Evolutionary conservation across 2,888 invertebrate species (phyloP), one percentile per base, ranked within the genome.

Genomic region (Sericinus montela): DNA sequence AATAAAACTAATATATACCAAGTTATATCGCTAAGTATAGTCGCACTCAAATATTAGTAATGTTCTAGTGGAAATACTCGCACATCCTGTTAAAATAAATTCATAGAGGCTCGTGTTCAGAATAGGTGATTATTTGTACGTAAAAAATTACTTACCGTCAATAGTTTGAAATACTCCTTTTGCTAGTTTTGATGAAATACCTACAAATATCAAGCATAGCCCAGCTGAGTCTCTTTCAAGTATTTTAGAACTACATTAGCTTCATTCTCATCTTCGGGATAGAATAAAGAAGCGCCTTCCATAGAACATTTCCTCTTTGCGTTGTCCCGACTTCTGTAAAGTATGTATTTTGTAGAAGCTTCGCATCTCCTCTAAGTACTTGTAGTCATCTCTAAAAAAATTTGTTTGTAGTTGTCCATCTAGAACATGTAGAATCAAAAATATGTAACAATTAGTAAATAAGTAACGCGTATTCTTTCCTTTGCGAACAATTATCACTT

Each of bases 301-400:
- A 60, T 28, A 0, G 60, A 63, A 50, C 84, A 85, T n/a, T 53
- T 56, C 3, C 52, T 60, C 52, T 71, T 75, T 0, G 81, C 82
- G 0, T 74, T 70, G 4, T 58, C 35, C 81, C 81, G 57, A 60
- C 48, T 63, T 70, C 3, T 64, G 65, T 13, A 72, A 39, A 0
- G 75, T 77, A 42, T 83, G 78, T 16, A 82, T 63, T 60, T 85
- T 85, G 59, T 83, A 85, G 48, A 83, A 85, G 49, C 71, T 69
- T 4, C 67, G 42, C 5, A 68, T 59, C 0, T 51, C 53, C 11
- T 72, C 66, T 46, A 80, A 40, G 50, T 64, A 83, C 6, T 46
- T 66, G 55, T 83, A 85, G 57, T 84, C 83, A 29, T 68, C 73
- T 3, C 83, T 71, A 53, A 83, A 85, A 54, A 75, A 75, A 39